Evolutionary conservation across 1,140 invertebrate species (phyloP).

Genomic region (Sipha flava): DNA sequence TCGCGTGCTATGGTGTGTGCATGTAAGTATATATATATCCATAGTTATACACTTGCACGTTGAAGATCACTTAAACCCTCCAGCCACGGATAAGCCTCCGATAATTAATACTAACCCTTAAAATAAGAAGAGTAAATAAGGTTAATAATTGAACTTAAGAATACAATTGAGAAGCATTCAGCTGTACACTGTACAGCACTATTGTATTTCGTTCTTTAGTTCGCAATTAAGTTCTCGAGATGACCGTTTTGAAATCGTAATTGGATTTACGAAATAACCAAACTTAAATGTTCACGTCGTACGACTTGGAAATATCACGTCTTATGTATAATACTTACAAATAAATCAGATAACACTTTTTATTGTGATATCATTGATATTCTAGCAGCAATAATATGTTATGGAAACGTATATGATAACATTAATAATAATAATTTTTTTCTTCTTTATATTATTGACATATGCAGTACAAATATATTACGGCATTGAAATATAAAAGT

Average conservation of each 20-base stretch:
- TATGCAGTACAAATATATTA: no score
- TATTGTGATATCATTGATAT: no score
- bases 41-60: not conserved
- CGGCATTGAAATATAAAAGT: no score
- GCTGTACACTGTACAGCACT: not conserved
- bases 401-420: no score
- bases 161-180: not conserved
- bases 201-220: not conserved
- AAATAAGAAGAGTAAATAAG: constrained; percentile 23
- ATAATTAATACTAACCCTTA: constrained; percentile 32
- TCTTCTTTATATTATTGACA: no score
- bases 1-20: not conserved
- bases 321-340: not conserved
- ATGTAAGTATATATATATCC: not conserved
- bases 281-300: not conserved
- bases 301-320: not conserved
- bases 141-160: constrained; percentile 25
- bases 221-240: not conserved
- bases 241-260: not conserved
- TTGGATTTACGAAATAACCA: not conserved
- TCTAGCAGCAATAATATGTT: no score
- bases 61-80: constrained; percentile 14
- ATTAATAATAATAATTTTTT: no score
- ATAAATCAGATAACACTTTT: not conserved
- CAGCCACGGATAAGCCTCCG: constrained; percentile 1